Conservation (phyloP, 2,888 invertebrate genomes). For the Yponomeuta plumbellus region DNA sequence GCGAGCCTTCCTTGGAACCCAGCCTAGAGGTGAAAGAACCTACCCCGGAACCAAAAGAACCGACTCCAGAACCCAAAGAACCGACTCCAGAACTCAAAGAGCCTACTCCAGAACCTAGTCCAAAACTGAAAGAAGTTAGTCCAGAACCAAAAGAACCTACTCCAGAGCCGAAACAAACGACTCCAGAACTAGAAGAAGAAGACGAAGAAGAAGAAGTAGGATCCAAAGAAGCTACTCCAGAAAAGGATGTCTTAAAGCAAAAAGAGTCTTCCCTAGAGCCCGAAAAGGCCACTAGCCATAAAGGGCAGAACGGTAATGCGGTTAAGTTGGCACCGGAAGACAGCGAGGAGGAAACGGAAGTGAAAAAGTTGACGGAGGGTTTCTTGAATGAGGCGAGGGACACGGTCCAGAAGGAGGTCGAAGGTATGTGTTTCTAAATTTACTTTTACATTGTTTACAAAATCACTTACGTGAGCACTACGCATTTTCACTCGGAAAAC, state of each 20-base stretch:
- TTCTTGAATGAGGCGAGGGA: conserved; percentile 44
- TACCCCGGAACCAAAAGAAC: conserved; percentile 22
- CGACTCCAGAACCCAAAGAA: conserved; percentile 19
- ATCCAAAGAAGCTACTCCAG: conserved; percentile 23
- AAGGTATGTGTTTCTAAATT: background rate
- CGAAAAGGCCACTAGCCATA: conserved; percentile 20
- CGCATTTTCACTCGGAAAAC: no score
- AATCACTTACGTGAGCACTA: no score
- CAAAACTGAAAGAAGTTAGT: conserved; percentile 24
- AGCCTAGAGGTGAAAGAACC: conserved; percentile 32
- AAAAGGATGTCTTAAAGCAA: conserved; percentile 26
- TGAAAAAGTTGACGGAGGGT: conserved; percentile 35
- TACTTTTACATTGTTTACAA: no score
- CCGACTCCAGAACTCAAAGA: conserved; percentile 20
- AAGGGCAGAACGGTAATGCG: conserved; percentile 13
- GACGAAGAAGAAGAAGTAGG: conserved; percentile 16
- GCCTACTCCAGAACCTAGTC: conserved; percentile 21
- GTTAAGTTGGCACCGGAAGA: conserved; percentile 23
- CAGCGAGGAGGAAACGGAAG: conserved; percentile 35
- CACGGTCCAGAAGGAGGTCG: conserved; percentile 36
- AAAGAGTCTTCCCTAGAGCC: conserved; percentile 23
- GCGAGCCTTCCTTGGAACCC: conserved; percentile 43
- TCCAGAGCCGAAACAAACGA: conserved; percentile 27
- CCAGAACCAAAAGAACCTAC: conserved; percentile 27
- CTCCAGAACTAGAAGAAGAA: conserved; percentile 19